Evolutionary conservation across 2,888 invertebrate species (phyloP).

Genomic region (Isoperla grammatica): DNA sequence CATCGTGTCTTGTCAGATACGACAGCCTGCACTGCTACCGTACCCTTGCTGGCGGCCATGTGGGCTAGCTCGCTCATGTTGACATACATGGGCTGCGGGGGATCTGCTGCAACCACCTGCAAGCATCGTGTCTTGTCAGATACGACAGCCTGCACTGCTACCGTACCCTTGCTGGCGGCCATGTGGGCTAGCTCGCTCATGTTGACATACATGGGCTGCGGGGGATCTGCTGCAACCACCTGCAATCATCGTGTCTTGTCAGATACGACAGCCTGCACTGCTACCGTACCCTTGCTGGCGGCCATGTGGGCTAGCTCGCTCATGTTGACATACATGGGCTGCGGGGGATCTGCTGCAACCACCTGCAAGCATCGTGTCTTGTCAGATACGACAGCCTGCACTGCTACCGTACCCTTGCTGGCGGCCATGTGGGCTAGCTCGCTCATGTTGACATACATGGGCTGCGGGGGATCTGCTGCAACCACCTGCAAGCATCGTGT

Average conservation of each 20-base stretch:
- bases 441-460: constrained; percentile 89
- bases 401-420: too few species aligned
- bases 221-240: constrained; percentile 42
- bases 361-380: neutral
- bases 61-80: constrained; percentile 87
- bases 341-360: constrained; percentile 47
- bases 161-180: constrained; percentile 73
- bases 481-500: neutral
- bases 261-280: too few species aligned
- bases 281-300: constrained; percentile 68
- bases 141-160: too few species aligned
- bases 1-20: too few species aligned
- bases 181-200: constrained; percentile 83
- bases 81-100: constrained; percentile 77
- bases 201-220: constrained; percentile 83
- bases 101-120: constrained; percentile 38
- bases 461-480: constrained; percentile 54
- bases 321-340: constrained; percentile 89
- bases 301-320: constrained; percentile 81
- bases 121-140: too few species aligned
- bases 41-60: constrained; percentile 72
- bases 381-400: too few species aligned
- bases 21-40: too few species aligned
- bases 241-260: too few species aligned
- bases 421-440: constrained; percentile 80